Conservation (phyloP, 2,888 invertebrate species). For the Pseudeuparius sepicola region DNA sequence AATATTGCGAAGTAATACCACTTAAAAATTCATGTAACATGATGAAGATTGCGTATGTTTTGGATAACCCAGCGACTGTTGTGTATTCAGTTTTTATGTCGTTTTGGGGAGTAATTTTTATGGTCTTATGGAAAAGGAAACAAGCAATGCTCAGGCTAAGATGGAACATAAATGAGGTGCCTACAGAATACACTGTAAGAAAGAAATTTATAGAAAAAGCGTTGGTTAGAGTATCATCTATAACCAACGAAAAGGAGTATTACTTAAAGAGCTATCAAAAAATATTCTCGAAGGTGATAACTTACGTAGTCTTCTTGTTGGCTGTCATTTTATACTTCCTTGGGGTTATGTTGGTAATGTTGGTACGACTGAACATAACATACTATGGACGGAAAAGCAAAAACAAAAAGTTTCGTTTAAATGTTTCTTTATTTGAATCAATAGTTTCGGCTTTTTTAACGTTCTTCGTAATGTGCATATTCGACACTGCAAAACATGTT, state of each 20-base stretch:
- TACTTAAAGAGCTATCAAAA: conserved; percentile 6
- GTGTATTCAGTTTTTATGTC: conserved; percentile 22
- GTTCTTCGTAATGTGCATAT: too few species aligned
- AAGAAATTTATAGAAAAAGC: conserved; percentile 13
- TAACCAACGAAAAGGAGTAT: conserved; percentile 14
- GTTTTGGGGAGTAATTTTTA: conserved; percentile 34
- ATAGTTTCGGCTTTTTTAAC: too few species aligned
- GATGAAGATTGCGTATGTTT: conserved; percentile 13
- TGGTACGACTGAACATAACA: conserved; percentile 10
- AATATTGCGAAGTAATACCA: conserved; percentile 14
- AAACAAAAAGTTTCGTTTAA: not conserved
- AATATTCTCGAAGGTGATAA: too few species aligned
- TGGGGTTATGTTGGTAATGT: conserved; percentile 11
- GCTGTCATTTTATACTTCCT: conserved; percentile 5
- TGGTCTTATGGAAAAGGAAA: conserved; percentile 25
- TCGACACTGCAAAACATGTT: too few species aligned
- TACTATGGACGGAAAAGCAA: conserved; percentile 11
- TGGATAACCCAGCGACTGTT: conserved; percentile 21
- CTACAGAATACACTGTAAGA: conserved; percentile 6
- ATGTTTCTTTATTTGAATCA: not conserved
- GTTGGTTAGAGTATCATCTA: conserved; percentile 12
- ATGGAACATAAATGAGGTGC: conserved; percentile 24
- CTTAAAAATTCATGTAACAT: conserved; percentile 14
- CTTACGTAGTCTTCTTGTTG: conserved; percentile 10
- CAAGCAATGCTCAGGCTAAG: conserved; percentile 23